Conservation (phyloP, 2,113 vertebrate genomes). For the Cariama cristata region DNA sequence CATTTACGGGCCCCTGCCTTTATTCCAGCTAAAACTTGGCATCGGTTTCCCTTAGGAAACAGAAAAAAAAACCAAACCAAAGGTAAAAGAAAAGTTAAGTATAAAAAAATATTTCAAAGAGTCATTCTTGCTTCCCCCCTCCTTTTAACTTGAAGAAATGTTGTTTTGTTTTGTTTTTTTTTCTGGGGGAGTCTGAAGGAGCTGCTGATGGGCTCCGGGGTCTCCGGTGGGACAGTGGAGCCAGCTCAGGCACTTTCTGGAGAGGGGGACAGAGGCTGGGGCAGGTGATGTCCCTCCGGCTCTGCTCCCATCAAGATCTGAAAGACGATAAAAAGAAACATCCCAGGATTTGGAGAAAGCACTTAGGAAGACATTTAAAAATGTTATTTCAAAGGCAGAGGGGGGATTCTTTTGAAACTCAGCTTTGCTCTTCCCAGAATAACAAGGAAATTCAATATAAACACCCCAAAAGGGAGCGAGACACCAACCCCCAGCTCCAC, state of each 20-base stretch:
- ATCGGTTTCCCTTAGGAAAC: slow-evolving; percentile 16
- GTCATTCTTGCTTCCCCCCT: slow-evolving; percentile 6
- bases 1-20: neutral
- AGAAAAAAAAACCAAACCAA: neutral
- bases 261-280: neutral
- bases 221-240: neutral
- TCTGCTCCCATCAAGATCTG: slow-evolving; percentile 71
- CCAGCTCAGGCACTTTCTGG: neutral
- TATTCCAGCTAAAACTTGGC: slow-evolving; percentile 40
- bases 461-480: neutral
- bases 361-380: neutral
- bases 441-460: neutral
- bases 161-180: neutral
- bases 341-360: neutral
- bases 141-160: slow-evolving; percentile 20
- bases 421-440: neutral
- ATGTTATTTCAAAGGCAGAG: neutral
- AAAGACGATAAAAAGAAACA: neutral
- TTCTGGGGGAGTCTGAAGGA: neutral
- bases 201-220: neutral
- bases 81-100: slow-evolving; percentile 51
- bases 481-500: neutral
- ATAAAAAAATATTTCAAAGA: slow-evolving; percentile 40
- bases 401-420: neutral
- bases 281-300: neutral